Evolutionary conservation across 2,888 invertebrate genomes (phyloP).

Genomic region (Drosophila mulleri): DNA sequence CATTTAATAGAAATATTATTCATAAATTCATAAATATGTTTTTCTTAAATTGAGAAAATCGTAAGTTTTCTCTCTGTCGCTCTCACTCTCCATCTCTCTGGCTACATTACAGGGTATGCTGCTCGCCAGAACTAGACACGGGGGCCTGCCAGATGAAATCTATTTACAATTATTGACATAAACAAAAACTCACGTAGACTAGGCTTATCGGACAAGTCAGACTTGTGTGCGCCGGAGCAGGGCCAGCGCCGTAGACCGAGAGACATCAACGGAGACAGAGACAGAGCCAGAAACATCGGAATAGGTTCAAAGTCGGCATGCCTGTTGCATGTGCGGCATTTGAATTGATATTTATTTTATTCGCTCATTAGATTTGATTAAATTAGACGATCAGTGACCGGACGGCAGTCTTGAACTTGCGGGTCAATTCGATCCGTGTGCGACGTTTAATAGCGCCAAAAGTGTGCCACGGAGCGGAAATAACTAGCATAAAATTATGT

Average conservation of each 20-base stretch:
- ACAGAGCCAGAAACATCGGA: neutral
- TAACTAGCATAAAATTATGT: slow-evolving; percentile 32
- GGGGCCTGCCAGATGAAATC: slow-evolving; percentile 39
- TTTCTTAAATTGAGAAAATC: neutral
- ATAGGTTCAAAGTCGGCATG: slow-evolving; percentile 47
- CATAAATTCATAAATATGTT: neutral
- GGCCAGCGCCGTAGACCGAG: slow-evolving; percentile 14
- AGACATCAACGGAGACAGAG: neutral
- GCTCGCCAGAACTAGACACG: slow-evolving; percentile 29
- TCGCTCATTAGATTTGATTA: slow-evolving; percentile 41
- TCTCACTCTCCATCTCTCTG: neutral
- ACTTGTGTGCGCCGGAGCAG: slow-evolving; percentile 28
- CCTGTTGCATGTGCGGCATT: slow-evolving; percentile 20
- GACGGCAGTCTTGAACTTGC: slow-evolving; percentile 54
- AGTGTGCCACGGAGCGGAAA: slow-evolving; percentile 56
- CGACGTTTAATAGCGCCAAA: slow-evolving; percentile 37
- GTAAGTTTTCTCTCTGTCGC: neutral
- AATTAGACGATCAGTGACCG: slow-evolving; percentile 49
- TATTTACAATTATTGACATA: slow-evolving; percentile 15
- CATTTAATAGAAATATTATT: neutral
- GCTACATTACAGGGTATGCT: slow-evolving; percentile 22
- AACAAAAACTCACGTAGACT: slow-evolving; percentile 10
- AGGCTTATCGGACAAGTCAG: slow-evolving; percentile 44
- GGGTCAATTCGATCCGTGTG: slow-evolving; percentile 5
- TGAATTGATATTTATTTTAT: neutral